Evolutionary conservation across 2,797 vertebrate species (phyloP), one percentile per base, ranked within the genome.

Genomic region (Tarsius wallacei): DNA sequence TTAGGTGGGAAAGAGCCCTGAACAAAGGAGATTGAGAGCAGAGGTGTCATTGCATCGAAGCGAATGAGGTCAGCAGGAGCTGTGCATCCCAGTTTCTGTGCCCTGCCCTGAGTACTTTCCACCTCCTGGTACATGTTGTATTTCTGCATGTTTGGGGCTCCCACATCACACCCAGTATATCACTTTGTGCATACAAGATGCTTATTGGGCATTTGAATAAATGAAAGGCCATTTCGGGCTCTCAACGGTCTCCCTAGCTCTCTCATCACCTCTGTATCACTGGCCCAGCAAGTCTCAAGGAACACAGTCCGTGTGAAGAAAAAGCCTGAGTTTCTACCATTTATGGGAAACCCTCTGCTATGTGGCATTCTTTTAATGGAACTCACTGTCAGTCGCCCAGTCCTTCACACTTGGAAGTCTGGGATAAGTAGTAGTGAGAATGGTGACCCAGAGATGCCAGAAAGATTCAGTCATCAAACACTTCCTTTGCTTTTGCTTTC

Each of bases 121-220:
- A 42, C 51, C 19, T 88, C 63, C 42, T 42, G 7, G 61, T 33
- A 51, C 8, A 5, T 64, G 10, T 53, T 76, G 1, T 51, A 4
- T 1, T 78, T 61, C 24, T 21, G 26, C 15, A 0, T 26, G 22
- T 93, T 26, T 61, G 31, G 22, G 24, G 53, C 71, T 90, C 31
- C 9, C 8, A 51, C 17, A 21, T 24, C 10, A 66, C 0, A 4
- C 36, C 24, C 31, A 7, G 49, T n/a, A 33, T 71, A 6, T 42
- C 9, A 4, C 71, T 68, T 70, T 93, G 15, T 81, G n/a, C 55
- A 9, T 5, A 53, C n/a, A 93, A 81, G 28, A 24, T 81, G 4
- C 31, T 76, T 28, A 7, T 64, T 93, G 80, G 31, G 11, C 94
- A 51, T 51, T 92, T 88, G 55, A 77, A 73, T 31, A n/a, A 74